Percentiles rank a stretch among this genome's conserved stretches.
These are phyloP conservation scores for Camelus bactrianus DNA, from an alignment of 2,113 vertebrate species.

Conservation along the genomic window DNA sequence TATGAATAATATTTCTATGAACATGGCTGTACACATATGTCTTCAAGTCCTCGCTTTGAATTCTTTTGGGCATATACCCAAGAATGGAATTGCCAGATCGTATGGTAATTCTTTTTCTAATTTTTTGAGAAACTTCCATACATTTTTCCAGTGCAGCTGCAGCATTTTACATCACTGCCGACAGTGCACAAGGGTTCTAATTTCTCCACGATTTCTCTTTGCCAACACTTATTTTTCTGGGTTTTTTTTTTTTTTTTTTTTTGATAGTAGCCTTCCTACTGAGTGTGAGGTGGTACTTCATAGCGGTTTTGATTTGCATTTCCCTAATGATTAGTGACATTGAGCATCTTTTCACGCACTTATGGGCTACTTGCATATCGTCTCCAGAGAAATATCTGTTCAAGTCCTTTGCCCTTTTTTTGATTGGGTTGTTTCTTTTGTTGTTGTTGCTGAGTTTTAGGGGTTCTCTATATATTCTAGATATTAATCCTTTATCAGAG, in stretches of 20 bases:
- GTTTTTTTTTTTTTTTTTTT: background rate
- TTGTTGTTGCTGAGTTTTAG: background rate
- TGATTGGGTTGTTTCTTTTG: background rate
- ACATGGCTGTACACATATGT: background rate
- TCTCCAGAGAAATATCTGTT: background rate
- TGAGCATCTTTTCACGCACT: background rate
- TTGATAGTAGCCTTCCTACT: background rate
- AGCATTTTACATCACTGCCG: background rate
- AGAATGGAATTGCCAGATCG: slow-evolving; percentile 17
- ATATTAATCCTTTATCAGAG: background rate
- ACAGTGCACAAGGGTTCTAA: background rate
- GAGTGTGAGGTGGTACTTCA: background rate
- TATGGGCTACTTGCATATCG: background rate
- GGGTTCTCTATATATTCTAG: background rate
- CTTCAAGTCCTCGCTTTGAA: background rate
- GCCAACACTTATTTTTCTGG: background rate
- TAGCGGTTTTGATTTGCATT: background rate
- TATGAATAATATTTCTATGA: background rate
- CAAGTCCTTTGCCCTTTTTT: background rate
- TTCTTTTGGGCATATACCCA: slow-evolving; percentile 1
- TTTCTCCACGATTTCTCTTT: background rate
- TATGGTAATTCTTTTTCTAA: slow-evolving; percentile 11
- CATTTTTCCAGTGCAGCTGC: background rate
- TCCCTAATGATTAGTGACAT: background rate
- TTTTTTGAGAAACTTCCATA: background rate